These are phyloP conservation scores for Auanema sp. DNA, from an alignment of 2,888 invertebrate species.

Conservation along the genomic window DNA sequence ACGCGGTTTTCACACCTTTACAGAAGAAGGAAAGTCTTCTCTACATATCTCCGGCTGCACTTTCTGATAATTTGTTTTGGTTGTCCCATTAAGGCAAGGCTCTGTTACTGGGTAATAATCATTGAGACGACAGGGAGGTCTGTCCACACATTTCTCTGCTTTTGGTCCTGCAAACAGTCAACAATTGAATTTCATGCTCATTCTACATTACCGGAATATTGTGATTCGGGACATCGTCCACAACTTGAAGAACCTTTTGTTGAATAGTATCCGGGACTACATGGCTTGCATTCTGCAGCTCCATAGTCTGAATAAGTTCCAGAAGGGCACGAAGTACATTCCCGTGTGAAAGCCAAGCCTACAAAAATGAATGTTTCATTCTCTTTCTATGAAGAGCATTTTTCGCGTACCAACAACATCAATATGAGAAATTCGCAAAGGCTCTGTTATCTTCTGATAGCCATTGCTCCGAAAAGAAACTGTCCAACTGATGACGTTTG, in stretches of 20 bases:
- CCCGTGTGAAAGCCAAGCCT: constrained; percentile 71
- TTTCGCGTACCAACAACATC: constrained; percentile 45
- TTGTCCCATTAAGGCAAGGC: constrained; percentile 65
- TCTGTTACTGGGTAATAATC: constrained; percentile 69
- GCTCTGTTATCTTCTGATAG: constrained; percentile 28
- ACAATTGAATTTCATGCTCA: neutral
- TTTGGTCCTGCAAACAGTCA: constrained; percentile 64
- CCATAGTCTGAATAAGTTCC: constrained; percentile 68
- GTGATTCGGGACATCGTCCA: constrained; percentile 64
- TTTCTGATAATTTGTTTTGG: constrained; percentile 68
- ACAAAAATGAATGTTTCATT: constrained; percentile 3
- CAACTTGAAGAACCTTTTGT: constrained; percentile 66
- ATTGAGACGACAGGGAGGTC: constrained; percentile 68
- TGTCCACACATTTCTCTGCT: constrained; percentile 66
- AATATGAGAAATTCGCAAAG: constrained; percentile 55
- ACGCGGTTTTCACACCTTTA: constrained; percentile 63
- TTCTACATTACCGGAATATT: constrained; percentile 52
- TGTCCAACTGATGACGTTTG: constrained; percentile 70
- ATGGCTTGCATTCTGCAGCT: constrained; percentile 66
- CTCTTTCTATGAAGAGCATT: neutral
- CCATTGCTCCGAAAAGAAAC: constrained; percentile 59
- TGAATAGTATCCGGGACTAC: constrained; percentile 68
- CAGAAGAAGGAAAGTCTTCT: constrained; percentile 65
- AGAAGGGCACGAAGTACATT: constrained; percentile 66
- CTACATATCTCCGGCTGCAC: constrained; percentile 70